phyloP scores from a whole-genome alignment of 2,888 invertebrate species.

The Morpho helenor region DNA sequence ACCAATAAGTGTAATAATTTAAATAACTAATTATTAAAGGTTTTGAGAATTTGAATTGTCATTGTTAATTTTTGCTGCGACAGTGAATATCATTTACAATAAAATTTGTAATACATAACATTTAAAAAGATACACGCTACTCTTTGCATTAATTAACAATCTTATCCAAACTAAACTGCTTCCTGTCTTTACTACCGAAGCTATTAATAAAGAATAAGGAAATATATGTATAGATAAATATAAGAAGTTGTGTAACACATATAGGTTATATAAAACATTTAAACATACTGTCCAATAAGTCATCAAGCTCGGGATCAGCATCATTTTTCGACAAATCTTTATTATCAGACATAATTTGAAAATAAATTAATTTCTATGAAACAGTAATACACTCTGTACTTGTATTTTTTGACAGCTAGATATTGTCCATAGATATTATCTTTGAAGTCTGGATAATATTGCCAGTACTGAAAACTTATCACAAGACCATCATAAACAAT shows the following conservation, averaged over 20 bases:
- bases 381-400: no score
- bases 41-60: no score
- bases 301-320: slow-evolving; percentile 84
- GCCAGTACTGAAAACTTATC: slow-evolving; percentile 16
- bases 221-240: background rate
- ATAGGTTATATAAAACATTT: slow-evolving; percentile 37
- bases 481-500: slow-evolving; percentile 21
- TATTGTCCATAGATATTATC: background rate
- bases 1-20: no score
- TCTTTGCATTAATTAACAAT: no score
- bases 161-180: no score
- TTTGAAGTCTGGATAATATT: slow-evolving; percentile 1
- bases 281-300: slow-evolving; percentile 86
- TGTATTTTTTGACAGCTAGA: slow-evolving; percentile 11
- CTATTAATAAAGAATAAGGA: slow-evolving; percentile 2
- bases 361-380: background rate
- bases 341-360: slow-evolving; percentile 58
- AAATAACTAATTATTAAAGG: no score
- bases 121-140: no score
- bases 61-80: no score
- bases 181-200: background rate
- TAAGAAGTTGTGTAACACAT: slow-evolving; percentile 9
- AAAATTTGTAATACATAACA: no score
- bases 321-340: slow-evolving; percentile 56
- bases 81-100: no score